A percentile compares a stretch with the other conserved stretches of the same genome.
Conservation (phyloP, 2,113 vertebrate species). For the Cyphomyrus discorhynchus region DNA sequence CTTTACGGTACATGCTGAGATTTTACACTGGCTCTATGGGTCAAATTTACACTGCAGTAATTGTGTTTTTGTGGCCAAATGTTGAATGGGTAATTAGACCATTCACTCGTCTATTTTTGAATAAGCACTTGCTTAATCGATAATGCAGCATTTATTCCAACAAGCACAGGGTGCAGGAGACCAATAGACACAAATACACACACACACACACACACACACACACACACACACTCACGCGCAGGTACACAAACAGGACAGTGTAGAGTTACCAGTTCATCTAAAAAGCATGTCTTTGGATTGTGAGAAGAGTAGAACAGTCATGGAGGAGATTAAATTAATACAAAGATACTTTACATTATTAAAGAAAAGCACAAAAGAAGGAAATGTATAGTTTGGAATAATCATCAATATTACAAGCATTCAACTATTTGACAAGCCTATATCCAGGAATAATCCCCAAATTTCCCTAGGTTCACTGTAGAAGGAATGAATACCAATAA, state of each 20-base stretch:
- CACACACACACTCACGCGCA: neutral
- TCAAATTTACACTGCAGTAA: neutral
- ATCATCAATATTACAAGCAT: neutral
- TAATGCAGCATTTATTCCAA: neutral
- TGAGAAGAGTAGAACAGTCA: neutral
- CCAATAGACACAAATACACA: neutral
- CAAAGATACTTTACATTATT: neutral
- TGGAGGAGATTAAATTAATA: neutral
- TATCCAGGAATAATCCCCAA: neutral
- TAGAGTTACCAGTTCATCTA: neutral
- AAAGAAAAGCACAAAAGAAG: neutral
- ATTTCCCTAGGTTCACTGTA: neutral
- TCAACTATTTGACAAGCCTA: neutral
- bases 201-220: neutral
- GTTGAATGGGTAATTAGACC: neutral
- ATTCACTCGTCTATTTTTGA: neutral
- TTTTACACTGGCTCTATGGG: neutral
- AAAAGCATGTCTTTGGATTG: neutral
- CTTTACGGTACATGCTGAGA: neutral
- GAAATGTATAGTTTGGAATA: neutral
- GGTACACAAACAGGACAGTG: neutral
- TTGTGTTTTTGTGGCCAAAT: neutral
- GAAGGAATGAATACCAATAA: neutral
- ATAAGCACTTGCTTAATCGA: neutral
- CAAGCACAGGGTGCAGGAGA: neutral